Percentiles rank a stretch among this genome's conserved stretches.
phyloP scores from a whole-genome alignment of 92 coral and sea anemone genomes.

The Palythoa grandis region DNA sequence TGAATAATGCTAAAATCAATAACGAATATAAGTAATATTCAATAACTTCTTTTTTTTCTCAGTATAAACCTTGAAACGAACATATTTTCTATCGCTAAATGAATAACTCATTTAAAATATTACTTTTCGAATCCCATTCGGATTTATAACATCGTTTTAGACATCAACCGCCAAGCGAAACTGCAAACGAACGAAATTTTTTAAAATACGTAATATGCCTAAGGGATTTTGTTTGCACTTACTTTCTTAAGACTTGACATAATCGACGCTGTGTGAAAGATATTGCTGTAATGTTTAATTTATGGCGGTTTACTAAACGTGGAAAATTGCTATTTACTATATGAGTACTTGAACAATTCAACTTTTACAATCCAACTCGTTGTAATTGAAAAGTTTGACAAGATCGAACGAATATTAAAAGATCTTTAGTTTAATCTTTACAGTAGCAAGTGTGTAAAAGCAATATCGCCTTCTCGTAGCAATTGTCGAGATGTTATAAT shows the following conservation, averaged over 20 bases:
- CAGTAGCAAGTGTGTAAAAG: neutral
- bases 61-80: conserved; percentile 2
- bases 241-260: neutral
- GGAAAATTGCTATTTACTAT: conserved; percentile 82
- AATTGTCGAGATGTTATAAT: neutral
- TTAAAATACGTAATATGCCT: neutral
- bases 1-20: neutral
- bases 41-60: neutral
- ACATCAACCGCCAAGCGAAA: neutral
- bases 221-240: neutral
- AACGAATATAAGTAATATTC: neutral
- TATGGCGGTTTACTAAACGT: conserved; percentile 67
- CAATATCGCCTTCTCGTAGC: conserved; percentile 20
- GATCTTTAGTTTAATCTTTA: neutral
- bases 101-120: neutral
- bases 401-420: conserved; percentile 36
- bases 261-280: conserved; percentile 4
- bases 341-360: conserved; percentile 54
- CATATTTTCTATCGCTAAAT: conserved; percentile 1
- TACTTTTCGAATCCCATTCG: conserved; percentile 17
- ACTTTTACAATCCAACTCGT: conserved; percentile 46
- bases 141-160: neutral
- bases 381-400: conserved; percentile 40
- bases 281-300: conserved; percentile 50
- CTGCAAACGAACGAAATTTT: neutral